Base-by-base conservation (phyloP, 2,113 vertebrate species). In the Argyrosomus japonicus region DNA sequence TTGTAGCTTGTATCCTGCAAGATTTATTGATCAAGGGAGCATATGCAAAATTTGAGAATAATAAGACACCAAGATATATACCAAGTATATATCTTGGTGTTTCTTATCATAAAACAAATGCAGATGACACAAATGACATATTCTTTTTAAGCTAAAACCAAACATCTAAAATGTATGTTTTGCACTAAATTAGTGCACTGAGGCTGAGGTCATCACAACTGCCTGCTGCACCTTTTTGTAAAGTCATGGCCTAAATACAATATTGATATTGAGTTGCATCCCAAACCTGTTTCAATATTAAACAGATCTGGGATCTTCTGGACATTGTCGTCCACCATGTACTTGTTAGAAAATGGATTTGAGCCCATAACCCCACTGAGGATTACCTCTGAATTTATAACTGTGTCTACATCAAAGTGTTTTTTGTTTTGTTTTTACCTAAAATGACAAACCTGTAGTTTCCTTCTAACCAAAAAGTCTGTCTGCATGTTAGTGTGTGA, bases 401-500 rank as follows among this genome's bases (percentile, higher is more conserved):
- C 45, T n/a, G 13, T 27, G 27, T 21, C 9, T 58, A 27, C 6
- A 14, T 68, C 17, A 65, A 6, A n/a, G 5, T 36, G 32, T 40
- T 40, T 6, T 32, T 32, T 32, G 19, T 25, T 19, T 60, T 8
- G 54, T 51, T 40, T 45, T 62, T 17, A 19, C 64, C 32, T 63
- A 27, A 76, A 4, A 68, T 64, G 40, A 56, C 17, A 25, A 27
- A 57, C 18, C 36, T 48, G 2, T 18, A 15, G 5, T 19, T 36
- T 32, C 13, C 19, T 5, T 15, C 32, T 3, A 54, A 18, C 1
- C 11, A 9, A 40, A 48, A 29, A 4, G 27, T 36, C 1, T 32
- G 21, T 79, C n/a, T 60, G 8, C 50, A 17, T 88, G 62, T 67
- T 83, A 1, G 10, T 80, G 60, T 85, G 77, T 54, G 92, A 88